Base-by-base conservation (phyloP, 2,888 invertebrate species). In the Drosophila cyrtoloma region DNA sequence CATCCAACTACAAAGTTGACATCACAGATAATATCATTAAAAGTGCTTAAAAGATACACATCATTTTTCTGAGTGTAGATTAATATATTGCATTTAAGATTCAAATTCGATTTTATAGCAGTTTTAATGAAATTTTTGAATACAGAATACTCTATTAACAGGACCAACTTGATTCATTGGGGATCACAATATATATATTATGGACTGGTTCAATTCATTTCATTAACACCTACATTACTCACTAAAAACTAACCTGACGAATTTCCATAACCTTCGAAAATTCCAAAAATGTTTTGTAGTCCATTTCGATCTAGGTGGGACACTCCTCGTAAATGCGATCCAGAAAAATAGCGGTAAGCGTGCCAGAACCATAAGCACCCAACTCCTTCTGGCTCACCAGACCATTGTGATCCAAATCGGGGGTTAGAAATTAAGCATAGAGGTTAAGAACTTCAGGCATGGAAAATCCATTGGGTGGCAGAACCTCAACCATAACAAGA, bases 211-310 rank as follows among this genome's bases (percentile, higher is more conserved):
- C 9, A 51, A 19, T 28, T 28, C 9, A 10, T 28, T 16, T 28
- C 16, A 51, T 9, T 28, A 28, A 19, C 5, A 19, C 28, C 10
- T 51, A 51, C 19, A 10, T 28, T 51, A 3, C 16, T 26, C 19
- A 28, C 51, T 22, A 0, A 44, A 44, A 35, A 10, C 63, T 42
- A 92, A 99, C 98, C 75, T 96, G 95, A 28, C 98, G 95, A 94
- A 99, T 98, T 93, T 99, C 98, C 78, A 99, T 94, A 0, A 99
- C 99, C 39, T 99, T 94, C 0, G 98, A 98, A 92, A 99, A 96
- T 92, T 99, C 98, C 32, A 99, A 94, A 93, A 98, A 99, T 0
- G 98, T 98, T 94, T 99, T 99, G 94, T 99, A 99, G 94, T 99
- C 99, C 97, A 98, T 98, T 93, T 98, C 97, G 0, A 97, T 97